These are phyloP conservation scores for Ceyx margarethae DNA, from an alignment of 2,113 vertebrate genomes.

Conservation along the genomic window DNA sequence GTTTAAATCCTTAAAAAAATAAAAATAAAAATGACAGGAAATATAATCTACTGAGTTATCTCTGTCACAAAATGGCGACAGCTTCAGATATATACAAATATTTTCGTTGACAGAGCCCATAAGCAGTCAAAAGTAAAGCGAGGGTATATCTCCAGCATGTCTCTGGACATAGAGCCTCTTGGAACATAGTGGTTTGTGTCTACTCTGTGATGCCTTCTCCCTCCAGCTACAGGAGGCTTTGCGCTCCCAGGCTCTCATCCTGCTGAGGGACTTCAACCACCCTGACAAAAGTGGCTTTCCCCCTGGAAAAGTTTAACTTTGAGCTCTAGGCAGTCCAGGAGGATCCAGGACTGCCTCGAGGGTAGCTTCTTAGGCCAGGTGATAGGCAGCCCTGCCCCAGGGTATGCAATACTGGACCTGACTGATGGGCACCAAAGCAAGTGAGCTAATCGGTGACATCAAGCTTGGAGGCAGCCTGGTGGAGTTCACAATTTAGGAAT, in stretches of 20 bases:
- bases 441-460: background rate
- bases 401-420: background rate
- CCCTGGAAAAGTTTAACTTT: background rate
- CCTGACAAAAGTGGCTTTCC: background rate
- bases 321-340: background rate
- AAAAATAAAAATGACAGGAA: background rate
- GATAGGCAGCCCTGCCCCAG: background rate
- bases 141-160: background rate
- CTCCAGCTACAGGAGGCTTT: background rate
- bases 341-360: background rate
- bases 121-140: accelerated
- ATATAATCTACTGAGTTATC: background rate
- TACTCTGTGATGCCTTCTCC: background rate
- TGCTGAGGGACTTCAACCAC: background rate
- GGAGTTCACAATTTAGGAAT: background rate
- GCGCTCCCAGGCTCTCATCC: background rate
- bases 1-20: background rate
- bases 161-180: background rate
- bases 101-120: background rate
- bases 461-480: background rate
- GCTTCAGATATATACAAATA: accelerated
- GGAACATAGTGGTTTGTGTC: background rate
- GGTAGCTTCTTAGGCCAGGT: background rate
- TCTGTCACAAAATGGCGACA: background rate
- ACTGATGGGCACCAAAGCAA: background rate